phyloP scores from a whole-genome alignment of 2,888 invertebrate genomes.

The Caenorhabditis sp. region DNA sequence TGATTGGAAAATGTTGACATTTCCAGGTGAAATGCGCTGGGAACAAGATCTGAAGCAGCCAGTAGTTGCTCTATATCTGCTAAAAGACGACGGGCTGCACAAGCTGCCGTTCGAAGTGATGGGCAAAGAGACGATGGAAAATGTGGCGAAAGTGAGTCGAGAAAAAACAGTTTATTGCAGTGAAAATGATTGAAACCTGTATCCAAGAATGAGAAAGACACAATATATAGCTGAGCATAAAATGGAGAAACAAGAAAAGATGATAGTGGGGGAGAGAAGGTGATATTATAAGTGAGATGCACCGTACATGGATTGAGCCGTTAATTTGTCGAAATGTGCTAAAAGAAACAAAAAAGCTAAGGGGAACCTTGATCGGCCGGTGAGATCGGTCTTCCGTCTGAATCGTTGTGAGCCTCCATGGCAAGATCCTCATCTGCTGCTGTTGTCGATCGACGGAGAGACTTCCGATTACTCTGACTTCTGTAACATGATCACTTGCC shows the following conservation, averaged over 20 bases:
- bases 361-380: constrained; percentile 20
- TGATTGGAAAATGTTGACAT: too few relatives aligned
- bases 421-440: constrained; percentile 28
- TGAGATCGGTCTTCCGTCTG: constrained; percentile 25
- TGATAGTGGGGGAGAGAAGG: background rate
- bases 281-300: constrained; percentile 44
- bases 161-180: constrained; percentile 8
- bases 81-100: constrained; percentile 80
- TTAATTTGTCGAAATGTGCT: background rate
- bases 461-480: constrained; percentile 19
- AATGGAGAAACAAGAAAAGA: constrained; percentile 10
- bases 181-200: constrained; percentile 24
- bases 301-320: constrained; percentile 33
- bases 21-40: constrained; percentile 87
- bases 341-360: background rate
- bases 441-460: constrained; percentile 6
- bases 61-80: constrained; percentile 87
- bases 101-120: constrained; percentile 79
- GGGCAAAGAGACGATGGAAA: constrained; percentile 78
- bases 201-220: constrained; percentile 46
- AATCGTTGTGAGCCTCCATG: constrained; percentile 53
- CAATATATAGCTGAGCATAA: constrained; percentile 18
- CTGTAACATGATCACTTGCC: too few relatives aligned
- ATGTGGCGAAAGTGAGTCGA: constrained; percentile 65
- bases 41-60: constrained; percentile 87